Percentiles rank a stretch among this genome's conserved stretches.
phyloP scores from a whole-genome alignment of 2,113 vertebrate species.

The Nerophis lumbriciformis region DNA sequence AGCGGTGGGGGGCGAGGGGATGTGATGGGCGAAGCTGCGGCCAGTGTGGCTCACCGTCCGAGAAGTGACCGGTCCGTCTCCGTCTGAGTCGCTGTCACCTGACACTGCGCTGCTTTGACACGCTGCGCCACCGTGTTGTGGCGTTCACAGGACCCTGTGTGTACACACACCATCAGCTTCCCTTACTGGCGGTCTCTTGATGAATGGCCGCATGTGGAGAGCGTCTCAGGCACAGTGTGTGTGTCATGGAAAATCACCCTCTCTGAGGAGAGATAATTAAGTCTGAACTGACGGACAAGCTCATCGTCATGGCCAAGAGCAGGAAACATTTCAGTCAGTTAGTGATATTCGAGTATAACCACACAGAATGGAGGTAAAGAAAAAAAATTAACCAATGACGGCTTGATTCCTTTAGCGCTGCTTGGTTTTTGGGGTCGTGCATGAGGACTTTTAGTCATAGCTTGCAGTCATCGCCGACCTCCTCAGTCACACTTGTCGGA shows the following conservation, averaged over 20 bases:
- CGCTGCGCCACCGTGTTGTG: constrained; percentile 82
- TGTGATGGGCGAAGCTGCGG: constrained; percentile 54
- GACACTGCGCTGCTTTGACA: constrained; percentile 81
- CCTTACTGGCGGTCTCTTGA: constrained; percentile 71
- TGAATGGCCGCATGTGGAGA: constrained; percentile 71
- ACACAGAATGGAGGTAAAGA: neutral
- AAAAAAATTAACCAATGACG: neutral
- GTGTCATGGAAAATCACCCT: constrained; percentile 3
- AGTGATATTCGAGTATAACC: neutral
- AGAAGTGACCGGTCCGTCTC: constrained; percentile 86
- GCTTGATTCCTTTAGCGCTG: neutral
- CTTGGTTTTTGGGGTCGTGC: neutral
- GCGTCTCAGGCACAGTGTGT: constrained; percentile 49
- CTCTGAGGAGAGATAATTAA: neutral
- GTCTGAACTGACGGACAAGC: neutral
- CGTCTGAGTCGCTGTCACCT: constrained; percentile 79
- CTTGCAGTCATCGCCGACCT: neutral
- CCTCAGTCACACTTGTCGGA: neutral
- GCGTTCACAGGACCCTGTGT: constrained; percentile 66
- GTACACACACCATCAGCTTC: constrained; percentile 77
- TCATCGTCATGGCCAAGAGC: neutral
- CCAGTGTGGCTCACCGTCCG: constrained; percentile 77
- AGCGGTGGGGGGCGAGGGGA: neutral
- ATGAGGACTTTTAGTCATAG: neutral
- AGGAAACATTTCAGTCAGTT: no score